A percentile compares a stretch with the other conserved stretches of the same genome.
phyloP scores from a whole-genome alignment of 2,797 vertebrate genomes.

The Anolis apletophallus region DNA sequence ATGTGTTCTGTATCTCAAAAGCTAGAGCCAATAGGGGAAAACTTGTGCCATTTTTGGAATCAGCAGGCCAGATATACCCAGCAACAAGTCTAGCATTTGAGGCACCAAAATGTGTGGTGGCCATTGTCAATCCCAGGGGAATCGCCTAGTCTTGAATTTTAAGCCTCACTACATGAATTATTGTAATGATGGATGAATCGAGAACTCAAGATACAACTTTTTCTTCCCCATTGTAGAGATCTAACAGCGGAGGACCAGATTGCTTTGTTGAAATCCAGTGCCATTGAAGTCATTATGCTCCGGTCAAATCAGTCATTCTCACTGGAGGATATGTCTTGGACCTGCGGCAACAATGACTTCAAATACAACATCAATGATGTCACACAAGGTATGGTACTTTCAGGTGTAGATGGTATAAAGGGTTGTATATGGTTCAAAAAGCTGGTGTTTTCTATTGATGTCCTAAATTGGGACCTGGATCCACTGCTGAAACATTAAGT shows the following conservation, averaged over 20 bases:
- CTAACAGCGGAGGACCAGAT: conserved; percentile 96
- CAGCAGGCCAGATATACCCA: too few relatives aligned
- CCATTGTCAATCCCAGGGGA: too few relatives aligned
- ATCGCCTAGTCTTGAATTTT: neutral
- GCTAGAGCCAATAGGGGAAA: too few relatives aligned
- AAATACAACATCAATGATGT: conserved; percentile 92
- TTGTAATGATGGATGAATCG: neutral
- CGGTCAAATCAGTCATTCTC: conserved; percentile 96
- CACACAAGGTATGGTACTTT: conserved; percentile 84
- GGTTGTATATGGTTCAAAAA: neutral
- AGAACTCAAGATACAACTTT: neutral
- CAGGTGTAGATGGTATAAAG: neutral
- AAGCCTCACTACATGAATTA: too few relatives aligned
- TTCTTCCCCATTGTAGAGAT: conserved; percentile 79
- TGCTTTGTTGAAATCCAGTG: conserved; percentile 93
- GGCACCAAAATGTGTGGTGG: too few relatives aligned
- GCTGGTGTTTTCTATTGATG: neutral
- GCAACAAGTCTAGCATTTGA: too few relatives aligned
- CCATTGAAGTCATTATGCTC: conserved; percentile 98
- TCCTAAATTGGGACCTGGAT: neutral
- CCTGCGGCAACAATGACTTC: conserved; percentile 90
- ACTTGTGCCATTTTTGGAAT: too few relatives aligned
- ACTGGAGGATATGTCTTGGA: conserved; percentile 96
- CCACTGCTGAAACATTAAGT: neutral
- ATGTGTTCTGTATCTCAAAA: too few relatives aligned